Conservation (phyloP, 1,140 invertebrate species). For the Argopecten irradians region DNA sequence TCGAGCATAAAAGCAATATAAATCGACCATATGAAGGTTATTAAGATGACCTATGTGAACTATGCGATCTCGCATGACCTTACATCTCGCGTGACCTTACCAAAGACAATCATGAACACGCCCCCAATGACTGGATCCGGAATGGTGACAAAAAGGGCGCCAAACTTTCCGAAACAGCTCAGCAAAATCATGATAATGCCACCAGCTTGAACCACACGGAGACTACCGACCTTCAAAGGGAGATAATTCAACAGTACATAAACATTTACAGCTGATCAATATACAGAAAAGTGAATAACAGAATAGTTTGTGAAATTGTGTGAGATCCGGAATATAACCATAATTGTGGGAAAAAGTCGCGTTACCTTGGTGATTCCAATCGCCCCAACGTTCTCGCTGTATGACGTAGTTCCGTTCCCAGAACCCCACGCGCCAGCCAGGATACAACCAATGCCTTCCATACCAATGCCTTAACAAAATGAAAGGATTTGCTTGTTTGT, state of each 20-base stretch:
- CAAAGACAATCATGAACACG: constrained; percentile 92
- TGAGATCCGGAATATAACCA: background rate
- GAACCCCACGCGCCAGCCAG: constrained; percentile 89
- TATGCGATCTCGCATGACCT: background rate
- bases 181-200: constrained; percentile 84
- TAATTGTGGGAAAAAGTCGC: background rate
- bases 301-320: background rate
- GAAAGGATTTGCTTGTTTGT: background rate
- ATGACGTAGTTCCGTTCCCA: constrained; percentile 91
- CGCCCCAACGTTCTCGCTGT: constrained; percentile 89
- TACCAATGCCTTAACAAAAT: constrained; percentile 86
- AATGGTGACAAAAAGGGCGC: constrained; percentile 90
- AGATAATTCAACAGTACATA: background rate
- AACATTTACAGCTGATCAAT: background rate
- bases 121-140: constrained; percentile 90
- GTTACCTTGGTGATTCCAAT: constrained; percentile 83
- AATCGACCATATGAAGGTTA: background rate
- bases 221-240: constrained; percentile 85
- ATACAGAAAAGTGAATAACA: background rate
- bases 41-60: background rate
- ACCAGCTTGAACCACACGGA: constrained; percentile 89
- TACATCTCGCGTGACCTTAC: constrained; percentile 27
- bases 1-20: background rate
- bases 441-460: constrained; percentile 89
- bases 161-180: constrained; percentile 84